Conservation (phyloP, 64 coral and sea anemone genomes). For the Acropora yongei region DNA sequence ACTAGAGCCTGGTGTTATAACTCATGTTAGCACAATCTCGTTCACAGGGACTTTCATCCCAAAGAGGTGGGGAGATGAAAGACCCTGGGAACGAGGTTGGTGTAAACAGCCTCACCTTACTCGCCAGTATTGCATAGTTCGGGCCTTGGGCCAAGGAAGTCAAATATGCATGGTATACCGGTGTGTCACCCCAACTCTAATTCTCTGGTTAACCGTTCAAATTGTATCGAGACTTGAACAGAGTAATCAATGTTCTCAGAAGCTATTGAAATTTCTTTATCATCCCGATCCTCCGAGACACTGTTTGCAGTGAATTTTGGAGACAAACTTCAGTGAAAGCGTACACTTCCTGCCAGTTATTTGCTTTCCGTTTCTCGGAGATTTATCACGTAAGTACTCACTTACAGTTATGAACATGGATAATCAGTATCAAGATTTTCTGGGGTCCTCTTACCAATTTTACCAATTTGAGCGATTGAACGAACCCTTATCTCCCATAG, state of each 20-base stretch:
- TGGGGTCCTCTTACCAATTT: constrained; percentile 34
- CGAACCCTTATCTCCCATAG: constrained; percentile 5
- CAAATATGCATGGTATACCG: constrained; percentile 29
- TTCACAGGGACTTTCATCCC: too few relatives aligned
- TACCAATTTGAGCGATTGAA: constrained; percentile 37
- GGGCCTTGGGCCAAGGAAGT: constrained; percentile 13
- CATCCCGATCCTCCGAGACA: neutral
- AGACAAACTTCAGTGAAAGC: too few relatives aligned
- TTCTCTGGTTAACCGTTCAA: constrained; percentile 18
- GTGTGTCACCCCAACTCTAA: neutral
- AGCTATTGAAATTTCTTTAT: neutral
- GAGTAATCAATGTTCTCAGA: too few relatives aligned
- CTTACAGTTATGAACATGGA: constrained; percentile 11
- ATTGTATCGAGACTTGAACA: neutral
- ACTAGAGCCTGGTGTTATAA: too few relatives aligned
- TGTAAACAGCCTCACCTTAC: neutral
- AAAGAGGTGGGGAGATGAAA: too few relatives aligned
- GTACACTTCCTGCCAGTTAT: neutral
- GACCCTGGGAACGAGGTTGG: too few relatives aligned
- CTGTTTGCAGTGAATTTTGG: too few relatives aligned
- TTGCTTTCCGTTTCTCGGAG: constrained; percentile 5
- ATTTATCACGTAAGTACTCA: neutral
- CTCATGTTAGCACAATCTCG: too few relatives aligned
- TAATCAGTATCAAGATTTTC: constrained; percentile 26
- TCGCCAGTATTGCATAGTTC: constrained; percentile 40